Evolutionary conservation across 2,113 vertebrate genomes (phyloP), one percentile per base, ranked within the genome.

Genomic region (Smithornis capensis): DNA sequence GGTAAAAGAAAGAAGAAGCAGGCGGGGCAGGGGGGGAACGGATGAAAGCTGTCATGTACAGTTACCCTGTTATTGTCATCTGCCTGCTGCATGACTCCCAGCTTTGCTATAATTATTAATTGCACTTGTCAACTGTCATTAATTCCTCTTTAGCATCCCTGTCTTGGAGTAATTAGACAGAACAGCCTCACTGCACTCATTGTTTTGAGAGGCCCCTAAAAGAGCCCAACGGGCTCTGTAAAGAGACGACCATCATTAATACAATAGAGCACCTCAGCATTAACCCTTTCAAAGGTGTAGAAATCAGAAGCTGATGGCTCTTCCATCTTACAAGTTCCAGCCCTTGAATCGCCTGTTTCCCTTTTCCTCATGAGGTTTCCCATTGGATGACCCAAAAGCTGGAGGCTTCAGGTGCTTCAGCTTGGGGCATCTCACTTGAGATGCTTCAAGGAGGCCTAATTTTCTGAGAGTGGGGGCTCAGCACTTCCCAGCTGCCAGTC

Each of bases 21-120:
- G 60, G 49, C 5, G 81, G 82, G 78, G 65, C 53, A 25, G 40
- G 53, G 17, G 31, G 35, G 79, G 83, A 96, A 93, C 77, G 96
- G 95, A 97, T 96, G 97, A 97, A 97, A 96, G 95, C 98, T 97
- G 98, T 98, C 98, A 97, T 95, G 97, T 96, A 97, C 97, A 96
- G 96, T 97, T 97, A 97, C 96, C 97, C 97, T 91, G 95, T 97
- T 97, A 98, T 97, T 98, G 98, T 98, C 98, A 98, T 98, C 97
- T 97, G 98, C 96, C 97, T 98, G 95, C 97, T 97, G 96, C 96
- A 95, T 97, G 98, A 98, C 98, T 98, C 95, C 97, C 93, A 87
- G 97, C 97, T 98, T 97, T 97, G 97, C 97, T 98, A 98, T 98
- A 98, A 99, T 98, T 98, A 99, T 99, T 98, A 99, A 99, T 98